A percentile compares a stretch with the other conserved stretches of the same genome.
Conservation (phyloP, 2,797 vertebrate species). For the Sebastes oblongus region DNA sequence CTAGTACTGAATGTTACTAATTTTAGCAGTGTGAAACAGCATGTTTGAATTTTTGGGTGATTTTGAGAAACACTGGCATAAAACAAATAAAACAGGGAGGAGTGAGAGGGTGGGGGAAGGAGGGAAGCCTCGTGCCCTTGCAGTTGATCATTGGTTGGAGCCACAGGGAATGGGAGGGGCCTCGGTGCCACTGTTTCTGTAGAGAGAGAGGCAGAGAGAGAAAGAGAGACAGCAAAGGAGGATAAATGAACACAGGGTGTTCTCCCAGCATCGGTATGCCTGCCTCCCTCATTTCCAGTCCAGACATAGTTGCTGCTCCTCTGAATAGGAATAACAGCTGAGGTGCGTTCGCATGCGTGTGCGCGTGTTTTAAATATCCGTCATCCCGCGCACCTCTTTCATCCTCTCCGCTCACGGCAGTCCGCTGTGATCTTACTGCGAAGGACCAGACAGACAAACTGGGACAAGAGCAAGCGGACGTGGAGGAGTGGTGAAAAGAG, state of each 20-base stretch:
- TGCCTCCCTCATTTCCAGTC: slow-evolving; percentile 77
- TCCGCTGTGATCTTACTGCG: slow-evolving; percentile 52
- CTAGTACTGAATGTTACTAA: slow-evolving; percentile 3
- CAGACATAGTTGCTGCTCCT: slow-evolving; percentile 66
- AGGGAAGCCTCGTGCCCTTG: slow-evolving; percentile 67
- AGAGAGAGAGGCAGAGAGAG: slow-evolving; percentile 62
- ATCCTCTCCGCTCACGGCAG: slow-evolving; percentile 37
- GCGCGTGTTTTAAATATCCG: slow-evolving; percentile 40
- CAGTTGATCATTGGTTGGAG: slow-evolving; percentile 80
- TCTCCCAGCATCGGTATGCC: slow-evolving; percentile 76
- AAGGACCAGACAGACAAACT: slow-evolving; percentile 56
- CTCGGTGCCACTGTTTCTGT: slow-evolving; percentile 75
- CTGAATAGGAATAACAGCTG: slow-evolving; percentile 38
- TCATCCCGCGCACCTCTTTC: slow-evolving; percentile 40
- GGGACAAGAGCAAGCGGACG: slow-evolving; percentile 40
- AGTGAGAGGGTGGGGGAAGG: slow-evolving; percentile 58
- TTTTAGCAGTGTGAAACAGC: slow-evolving; percentile 34
- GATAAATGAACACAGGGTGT: slow-evolving; percentile 69
- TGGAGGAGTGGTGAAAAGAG: slow-evolving; percentile 27
- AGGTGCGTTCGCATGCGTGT: slow-evolving; percentile 34
- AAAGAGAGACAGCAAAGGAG: slow-evolving; percentile 53
- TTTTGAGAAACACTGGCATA: slow-evolving; percentile 34
- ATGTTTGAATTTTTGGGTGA: slow-evolving; percentile 31
- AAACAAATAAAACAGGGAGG: slow-evolving; percentile 2
- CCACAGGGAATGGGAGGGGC: slow-evolving; percentile 76